Evolutionary conservation across 2,888 invertebrate species (phyloP).

Genomic region (Sinotaia quadrata): DNA sequence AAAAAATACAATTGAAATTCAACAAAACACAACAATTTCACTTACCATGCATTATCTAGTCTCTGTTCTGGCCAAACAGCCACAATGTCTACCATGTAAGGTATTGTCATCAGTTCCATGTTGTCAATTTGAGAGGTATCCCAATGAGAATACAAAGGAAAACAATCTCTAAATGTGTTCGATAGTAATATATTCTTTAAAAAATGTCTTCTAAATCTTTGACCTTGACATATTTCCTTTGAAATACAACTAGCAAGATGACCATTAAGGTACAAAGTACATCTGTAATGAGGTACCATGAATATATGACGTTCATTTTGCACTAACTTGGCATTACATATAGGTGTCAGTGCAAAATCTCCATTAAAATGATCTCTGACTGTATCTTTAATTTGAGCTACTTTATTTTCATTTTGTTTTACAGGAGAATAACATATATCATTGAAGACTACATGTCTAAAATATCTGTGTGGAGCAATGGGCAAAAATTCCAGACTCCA

Average conservation of each 20-base stretch:
- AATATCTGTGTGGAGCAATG: neutral
- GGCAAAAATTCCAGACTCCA: neutral
- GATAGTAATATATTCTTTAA: conserved; percentile 38
- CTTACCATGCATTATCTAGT: conserved; percentile 50
- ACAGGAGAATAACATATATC: neutral
- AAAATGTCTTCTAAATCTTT: conserved; percentile 50
- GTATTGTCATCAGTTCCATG: conserved; percentile 31
- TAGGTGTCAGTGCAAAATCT: conserved; percentile 24
- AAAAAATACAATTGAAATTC: too few relatives aligned
- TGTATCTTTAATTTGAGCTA: neutral
- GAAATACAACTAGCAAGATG: conserved; percentile 53
- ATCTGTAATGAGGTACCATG: conserved; percentile 29
- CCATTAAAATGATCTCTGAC: neutral
- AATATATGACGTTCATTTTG: neutral
- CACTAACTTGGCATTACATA: conserved; percentile 12
- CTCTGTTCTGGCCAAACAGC: conserved; percentile 49
- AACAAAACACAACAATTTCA: neutral
- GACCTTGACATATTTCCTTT: conserved; percentile 39
- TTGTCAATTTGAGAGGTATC: neutral
- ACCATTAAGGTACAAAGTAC: conserved; percentile 41
- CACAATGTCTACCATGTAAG: conserved; percentile 45
- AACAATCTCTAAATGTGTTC: conserved; percentile 32
- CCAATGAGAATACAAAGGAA: conserved; percentile 23
- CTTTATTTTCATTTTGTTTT: neutral
- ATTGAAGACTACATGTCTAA: conserved; percentile 4